A percentile compares a stretch with the other conserved stretches of the same genome.
Conservation (phyloP, 2,797 vertebrate species). For the Rhinophrynus dorsalis region DNA sequence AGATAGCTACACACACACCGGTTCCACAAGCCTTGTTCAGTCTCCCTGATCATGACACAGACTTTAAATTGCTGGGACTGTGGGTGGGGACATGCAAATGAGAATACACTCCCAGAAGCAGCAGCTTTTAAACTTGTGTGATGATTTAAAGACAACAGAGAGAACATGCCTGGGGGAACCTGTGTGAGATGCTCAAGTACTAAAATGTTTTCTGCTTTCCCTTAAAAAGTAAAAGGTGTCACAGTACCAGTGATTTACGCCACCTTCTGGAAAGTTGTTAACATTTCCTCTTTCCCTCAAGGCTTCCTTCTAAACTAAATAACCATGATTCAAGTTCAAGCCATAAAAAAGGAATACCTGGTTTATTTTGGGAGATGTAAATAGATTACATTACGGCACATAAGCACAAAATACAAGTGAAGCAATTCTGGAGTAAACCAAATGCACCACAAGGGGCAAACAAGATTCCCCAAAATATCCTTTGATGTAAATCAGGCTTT, state of each 20-base stretch:
- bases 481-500: too few relatives aligned
- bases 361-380: too few relatives aligned
- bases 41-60: neutral
- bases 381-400: too few relatives aligned
- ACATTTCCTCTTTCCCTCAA: neutral
- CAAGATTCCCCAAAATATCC: too few relatives aligned
- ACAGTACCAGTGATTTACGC: slow-evolving; percentile 13
- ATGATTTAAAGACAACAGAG: neutral
- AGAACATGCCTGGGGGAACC: neutral
- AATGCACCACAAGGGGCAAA: too few relatives aligned
- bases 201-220: slow-evolving; percentile 6
- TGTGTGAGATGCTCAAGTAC: neutral
- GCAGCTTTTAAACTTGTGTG: neutral
- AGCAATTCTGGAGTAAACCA: too few relatives aligned
- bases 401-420: too few relatives aligned
- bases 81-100: slow-evolving; percentile 38
- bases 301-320: neutral
- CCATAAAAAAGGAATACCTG: neutral
- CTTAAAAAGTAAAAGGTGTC: slow-evolving; percentile 39
- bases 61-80: slow-evolving; percentile 8
- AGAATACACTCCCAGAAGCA: neutral
- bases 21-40: neutral
- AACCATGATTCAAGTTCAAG: neutral
- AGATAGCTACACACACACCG: neutral
- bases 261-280: neutral